Conservation (phyloP, 2,797 vertebrate genomes). For the Orestias chungarensis region DNA sequence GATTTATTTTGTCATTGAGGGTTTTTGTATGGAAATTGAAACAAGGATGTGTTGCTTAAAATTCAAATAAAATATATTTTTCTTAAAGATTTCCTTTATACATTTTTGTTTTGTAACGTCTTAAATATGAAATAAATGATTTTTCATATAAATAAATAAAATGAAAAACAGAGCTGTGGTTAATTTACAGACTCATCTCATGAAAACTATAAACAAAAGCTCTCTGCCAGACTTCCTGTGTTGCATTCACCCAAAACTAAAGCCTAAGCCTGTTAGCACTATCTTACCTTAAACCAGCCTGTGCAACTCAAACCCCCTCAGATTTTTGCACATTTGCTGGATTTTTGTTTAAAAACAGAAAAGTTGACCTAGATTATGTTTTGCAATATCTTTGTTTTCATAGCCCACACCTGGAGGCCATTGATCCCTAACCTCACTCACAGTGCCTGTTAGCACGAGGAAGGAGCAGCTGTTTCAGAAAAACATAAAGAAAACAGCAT, state of each 20-base stretch:
- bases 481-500: neutral
- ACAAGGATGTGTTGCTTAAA: neutral
- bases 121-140: neutral
- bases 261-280: neutral
- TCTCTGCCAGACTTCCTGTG: neutral
- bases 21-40: neutral
- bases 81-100: neutral
- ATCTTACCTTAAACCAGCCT: neutral
- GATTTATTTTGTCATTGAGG: neutral
- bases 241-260: neutral
- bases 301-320: too few species aligned
- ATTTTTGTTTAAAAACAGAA: neutral
- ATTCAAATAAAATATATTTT: neutral
- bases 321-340: neutral
- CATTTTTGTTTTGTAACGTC: neutral
- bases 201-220: neutral
- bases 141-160: neutral
- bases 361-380: neutral
- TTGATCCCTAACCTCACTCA: neutral
- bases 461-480: neutral
- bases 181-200: neutral
- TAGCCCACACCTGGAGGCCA: neutral
- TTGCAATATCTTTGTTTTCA: neutral
- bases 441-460: neutral
- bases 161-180: neutral